These are phyloP conservation scores for Deilephila elpenor DNA, from an alignment of 2,888 invertebrate species.

Conservation along the genomic window DNA sequence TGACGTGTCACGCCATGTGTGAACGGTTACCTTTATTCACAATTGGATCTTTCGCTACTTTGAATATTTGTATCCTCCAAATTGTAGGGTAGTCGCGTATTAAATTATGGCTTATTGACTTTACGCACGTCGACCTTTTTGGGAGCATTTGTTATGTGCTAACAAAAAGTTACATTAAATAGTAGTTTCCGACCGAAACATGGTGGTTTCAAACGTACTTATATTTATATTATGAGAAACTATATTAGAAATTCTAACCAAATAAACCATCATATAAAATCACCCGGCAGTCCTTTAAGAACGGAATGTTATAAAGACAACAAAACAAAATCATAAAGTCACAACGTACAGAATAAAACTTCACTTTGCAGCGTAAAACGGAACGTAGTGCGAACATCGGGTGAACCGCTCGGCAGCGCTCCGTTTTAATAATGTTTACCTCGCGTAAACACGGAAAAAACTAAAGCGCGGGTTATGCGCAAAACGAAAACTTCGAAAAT, in stretches of 20 bases:
- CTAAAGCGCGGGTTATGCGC: constrained; percentile 45
- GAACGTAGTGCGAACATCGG: constrained; percentile 32
- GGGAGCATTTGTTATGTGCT: background rate
- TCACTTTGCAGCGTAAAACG: constrained; percentile 35
- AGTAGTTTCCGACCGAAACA: too few relatives aligned
- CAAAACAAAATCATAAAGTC: constrained; percentile 33
- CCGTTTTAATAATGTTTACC: constrained; percentile 59
- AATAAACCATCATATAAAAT: constrained; percentile 16
- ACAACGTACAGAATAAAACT: constrained; percentile 28
- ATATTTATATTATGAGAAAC: too few relatives aligned
- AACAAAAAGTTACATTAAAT: too few relatives aligned
- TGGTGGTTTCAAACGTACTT: too few relatives aligned
- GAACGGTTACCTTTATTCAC: constrained; percentile 18
- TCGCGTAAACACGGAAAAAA: constrained; percentile 43
- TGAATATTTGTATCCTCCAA: constrained; percentile 7
- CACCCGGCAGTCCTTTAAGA: constrained; percentile 11
- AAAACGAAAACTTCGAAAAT: constrained; percentile 44
- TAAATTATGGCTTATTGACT: background rate
- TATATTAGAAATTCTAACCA: background rate
- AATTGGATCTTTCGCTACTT: constrained; percentile 18
- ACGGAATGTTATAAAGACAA: constrained; percentile 13
- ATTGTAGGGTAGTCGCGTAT: background rate
- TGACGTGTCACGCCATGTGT: constrained; percentile 16
- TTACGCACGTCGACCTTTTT: background rate
- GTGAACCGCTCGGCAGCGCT: constrained; percentile 34